Conservation (phyloP, 2,113 vertebrate genomes). For the Ptyas mucosa region DNA sequence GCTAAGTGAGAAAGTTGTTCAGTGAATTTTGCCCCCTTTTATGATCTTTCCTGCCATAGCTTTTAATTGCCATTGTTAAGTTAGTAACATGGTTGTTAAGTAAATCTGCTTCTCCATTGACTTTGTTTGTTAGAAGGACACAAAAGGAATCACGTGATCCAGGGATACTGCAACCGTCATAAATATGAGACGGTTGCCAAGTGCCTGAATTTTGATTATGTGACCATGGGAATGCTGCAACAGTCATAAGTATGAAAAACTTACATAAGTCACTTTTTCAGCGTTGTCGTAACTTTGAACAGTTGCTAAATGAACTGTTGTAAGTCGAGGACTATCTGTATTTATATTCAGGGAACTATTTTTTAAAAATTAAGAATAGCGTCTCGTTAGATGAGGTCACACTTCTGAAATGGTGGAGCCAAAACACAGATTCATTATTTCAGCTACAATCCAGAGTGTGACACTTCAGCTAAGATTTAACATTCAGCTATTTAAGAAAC, state of each 20-base stretch:
- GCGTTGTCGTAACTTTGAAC: background rate
- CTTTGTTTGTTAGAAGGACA: background rate
- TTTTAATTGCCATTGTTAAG: background rate
- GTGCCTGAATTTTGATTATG: background rate
- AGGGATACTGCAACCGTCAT: background rate
- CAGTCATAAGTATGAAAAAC: background rate
- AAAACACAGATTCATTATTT: background rate
- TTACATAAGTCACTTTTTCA: background rate
- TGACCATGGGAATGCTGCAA: background rate
- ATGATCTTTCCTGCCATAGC: background rate
- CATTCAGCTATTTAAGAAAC: background rate
- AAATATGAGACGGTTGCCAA: background rate
- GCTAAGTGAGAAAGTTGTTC: background rate
- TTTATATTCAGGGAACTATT: background rate
- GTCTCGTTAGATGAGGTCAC: background rate
- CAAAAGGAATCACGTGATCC: background rate
- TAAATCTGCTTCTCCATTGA: background rate
- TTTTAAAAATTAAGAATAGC: background rate
- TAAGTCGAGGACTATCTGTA: background rate
- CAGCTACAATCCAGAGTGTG: background rate
- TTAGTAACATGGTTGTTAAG: background rate
- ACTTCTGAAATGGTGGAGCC: background rate
- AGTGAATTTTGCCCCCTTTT: background rate
- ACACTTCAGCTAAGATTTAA: background rate
- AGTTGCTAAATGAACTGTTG: too few relatives aligned